phyloP scores from a whole-genome alignment of 1,140 invertebrate genomes.

The Reticulitermes speratus region DNA sequence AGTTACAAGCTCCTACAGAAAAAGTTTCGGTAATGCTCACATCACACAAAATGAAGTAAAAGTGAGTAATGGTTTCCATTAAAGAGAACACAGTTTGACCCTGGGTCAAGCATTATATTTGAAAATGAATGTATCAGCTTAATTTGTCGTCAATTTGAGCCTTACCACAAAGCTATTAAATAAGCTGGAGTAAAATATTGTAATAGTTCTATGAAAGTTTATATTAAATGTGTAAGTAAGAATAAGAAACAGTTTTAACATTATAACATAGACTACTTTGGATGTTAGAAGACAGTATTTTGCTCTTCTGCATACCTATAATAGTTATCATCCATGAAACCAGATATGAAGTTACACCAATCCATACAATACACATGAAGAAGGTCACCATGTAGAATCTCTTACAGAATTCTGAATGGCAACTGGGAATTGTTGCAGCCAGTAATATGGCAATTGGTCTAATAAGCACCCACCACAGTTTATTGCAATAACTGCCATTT shows the following conservation, averaged over 20 bases:
- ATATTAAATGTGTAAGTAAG: neutral
- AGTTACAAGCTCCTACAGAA: no score
- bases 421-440: conserved; percentile 75
- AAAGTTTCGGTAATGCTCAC: no score
- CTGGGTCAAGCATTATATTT: no score
- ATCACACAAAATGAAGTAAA: no score
- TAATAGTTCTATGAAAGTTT: neutral
- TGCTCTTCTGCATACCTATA: conserved; percentile 53
- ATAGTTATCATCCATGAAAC: conserved; percentile 72
- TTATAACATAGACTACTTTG: neutral
- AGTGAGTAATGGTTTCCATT: no score
- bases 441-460: conserved; percentile 73
- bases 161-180: no score
- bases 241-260: neutral
- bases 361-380: conserved; percentile 65
- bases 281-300: no score
- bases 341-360: conserved; percentile 62
- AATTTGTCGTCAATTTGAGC: no score
- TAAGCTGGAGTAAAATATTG: neutral
- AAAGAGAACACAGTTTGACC: no score
- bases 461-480: conserved; percentile 65
- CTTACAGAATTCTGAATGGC: conserved; percentile 53
- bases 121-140: no score
- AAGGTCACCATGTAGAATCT: conserved; percentile 62
- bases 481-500: conserved; percentile 33